Percentiles rank a stretch among this genome's conserved stretches.
These are phyloP conservation scores for honey bee (Apis mellifera) DNA, from an alignment of 1,140 invertebrate species.

Conservation along the genomic window DNA sequence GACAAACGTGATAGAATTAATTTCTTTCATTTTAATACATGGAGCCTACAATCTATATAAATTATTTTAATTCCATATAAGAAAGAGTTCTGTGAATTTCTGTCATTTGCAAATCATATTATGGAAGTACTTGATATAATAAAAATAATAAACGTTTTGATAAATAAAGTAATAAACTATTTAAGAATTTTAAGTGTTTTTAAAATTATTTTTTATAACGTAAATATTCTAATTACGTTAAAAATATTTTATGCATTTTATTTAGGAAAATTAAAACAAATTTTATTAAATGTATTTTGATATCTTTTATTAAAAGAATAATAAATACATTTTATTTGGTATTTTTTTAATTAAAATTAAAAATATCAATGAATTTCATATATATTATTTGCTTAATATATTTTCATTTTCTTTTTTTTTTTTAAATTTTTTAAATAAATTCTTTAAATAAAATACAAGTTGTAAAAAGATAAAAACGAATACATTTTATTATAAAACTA, in stretches of 20 bases:
- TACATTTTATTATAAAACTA: conserved; percentile 20
- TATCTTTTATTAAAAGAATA: neutral
- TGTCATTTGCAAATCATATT: conserved; percentile 63
- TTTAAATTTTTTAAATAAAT: neutral
- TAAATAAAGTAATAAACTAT: conserved; percentile 76
- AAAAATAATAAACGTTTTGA: conserved; percentile 73
- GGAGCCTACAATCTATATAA: conserved; percentile 45
- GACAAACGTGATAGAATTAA: conserved; percentile 52
- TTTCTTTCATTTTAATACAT: conserved; percentile 62
- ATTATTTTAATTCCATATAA: conserved; percentile 52
- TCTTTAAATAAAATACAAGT: neutral
- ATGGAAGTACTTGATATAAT: conserved; percentile 59
- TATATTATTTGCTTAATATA: neutral
- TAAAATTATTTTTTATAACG: conserved; percentile 64
- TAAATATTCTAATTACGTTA: conserved; percentile 34
- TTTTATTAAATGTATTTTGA: neutral
- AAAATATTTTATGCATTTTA: conserved; percentile 33
- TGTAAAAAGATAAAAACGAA: neutral
- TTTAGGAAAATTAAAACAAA: neutral
- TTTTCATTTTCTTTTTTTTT: conserved; percentile 1
- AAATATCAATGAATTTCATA: neutral
- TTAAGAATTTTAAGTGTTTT: conserved; percentile 69
- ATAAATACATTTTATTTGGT: neutral
- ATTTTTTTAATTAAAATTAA: neutral
- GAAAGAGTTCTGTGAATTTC: conserved; percentile 44